A percentile compares a stretch with the other conserved stretches of the same genome.
Conservation (phyloP, 1,140 invertebrate species). For the Penaeus indicus region DNA sequence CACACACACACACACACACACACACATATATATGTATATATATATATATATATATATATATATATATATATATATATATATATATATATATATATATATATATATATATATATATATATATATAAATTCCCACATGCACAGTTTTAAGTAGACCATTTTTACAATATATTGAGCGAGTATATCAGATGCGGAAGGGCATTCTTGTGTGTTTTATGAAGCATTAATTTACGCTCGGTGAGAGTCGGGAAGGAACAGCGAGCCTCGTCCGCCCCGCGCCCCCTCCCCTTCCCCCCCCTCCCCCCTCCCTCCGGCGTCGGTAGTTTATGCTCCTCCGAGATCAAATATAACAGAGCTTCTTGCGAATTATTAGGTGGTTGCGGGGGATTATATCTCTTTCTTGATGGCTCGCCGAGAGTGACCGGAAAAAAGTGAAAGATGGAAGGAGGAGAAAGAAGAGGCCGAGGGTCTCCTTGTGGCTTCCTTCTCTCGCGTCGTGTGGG, state of each 20-base stretch:
- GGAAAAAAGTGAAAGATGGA: conserved; percentile 9
- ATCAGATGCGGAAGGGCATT: conserved; percentile 14
- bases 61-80: conserved; percentile 27
- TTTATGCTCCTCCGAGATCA: too few species aligned
- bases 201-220: conserved; percentile 15
- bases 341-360: too few species aligned
- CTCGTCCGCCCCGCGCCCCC: not conserved
- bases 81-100: conserved; percentile 30
- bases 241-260: not conserved
- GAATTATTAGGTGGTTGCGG: too few species aligned
- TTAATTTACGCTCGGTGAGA: conserved; percentile 21
- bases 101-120: conserved; percentile 22
- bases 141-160: not conserved
- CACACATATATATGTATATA: not conserved
- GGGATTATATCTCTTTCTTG: too few species aligned
- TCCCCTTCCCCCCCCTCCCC: not conserved
- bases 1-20: not conserved
- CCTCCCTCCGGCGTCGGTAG: too few species aligned
- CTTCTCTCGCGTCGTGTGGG: not conserved
- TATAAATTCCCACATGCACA: not conserved
- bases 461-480: too few species aligned
- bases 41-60: not conserved
- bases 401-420: too few species aligned
- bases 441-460: not conserved
- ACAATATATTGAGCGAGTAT: conserved; percentile 22